Evolutionary conservation across 2,797 vertebrate genomes (phyloP), one percentile per base, ranked within the genome.

Genomic region (Anabas testudineus): DNA sequence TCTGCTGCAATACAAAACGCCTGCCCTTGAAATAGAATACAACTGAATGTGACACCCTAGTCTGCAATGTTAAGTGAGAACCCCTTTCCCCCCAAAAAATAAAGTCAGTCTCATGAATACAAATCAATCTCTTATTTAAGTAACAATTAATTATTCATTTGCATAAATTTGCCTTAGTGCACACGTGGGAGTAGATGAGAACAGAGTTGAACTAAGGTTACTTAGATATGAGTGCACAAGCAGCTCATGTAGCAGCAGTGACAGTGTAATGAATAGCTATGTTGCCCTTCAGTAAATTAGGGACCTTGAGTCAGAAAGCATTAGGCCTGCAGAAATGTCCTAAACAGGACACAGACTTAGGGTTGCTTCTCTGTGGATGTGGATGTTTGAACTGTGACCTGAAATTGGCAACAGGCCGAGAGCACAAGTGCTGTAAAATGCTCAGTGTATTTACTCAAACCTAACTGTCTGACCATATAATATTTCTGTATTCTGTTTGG

Each of bases 91-190:
- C 10, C 15, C 8, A 18, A 16, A 68, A 67, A 48, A 52, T 71
- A 47, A 76, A 66, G 30, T 52, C 57, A 26, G 30, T 51, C 83
- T 83, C 84, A 83, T 84, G 72, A 88, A 91, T 89, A 67, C 69
- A 82, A 63, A 88, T 86, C 42, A 76, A 42, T 39, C 22, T 59
- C 73, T 83, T 83, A 81, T 82, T 88, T 89, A 81, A 84, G 77
- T 55, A n/a, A 36, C 39, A 55, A 54, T 91, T 85, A 78, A 88
- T 88, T 81, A 87, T 88, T 91, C 49, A 91, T 86, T 78, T 67
- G 75, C 46, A 84, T 80, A 67, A 74, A 73, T 74, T 69, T 78
- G 74, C 56, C 24, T 61, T 1, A 1, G 61, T 72, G 39, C 22
- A 42, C 49, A 5, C 21, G 47, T 36, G 60, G 42, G 8, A 51